Conservation (phyloP, 2,113 vertebrate genomes). For the Crocuta crocuta region DNA sequence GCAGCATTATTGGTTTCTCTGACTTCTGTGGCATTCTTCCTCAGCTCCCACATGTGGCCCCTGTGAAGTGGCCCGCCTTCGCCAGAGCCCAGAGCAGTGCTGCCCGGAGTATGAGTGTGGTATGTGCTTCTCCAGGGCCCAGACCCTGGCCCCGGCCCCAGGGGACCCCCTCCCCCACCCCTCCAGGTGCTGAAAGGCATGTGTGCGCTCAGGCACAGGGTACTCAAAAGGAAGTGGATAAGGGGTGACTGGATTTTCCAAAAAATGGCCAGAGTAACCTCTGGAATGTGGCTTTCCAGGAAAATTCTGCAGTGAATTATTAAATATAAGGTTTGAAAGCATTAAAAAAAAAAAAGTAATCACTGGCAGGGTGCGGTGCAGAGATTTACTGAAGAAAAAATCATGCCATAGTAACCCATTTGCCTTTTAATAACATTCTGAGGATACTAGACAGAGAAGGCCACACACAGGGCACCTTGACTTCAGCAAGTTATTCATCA, state of each 20-base stretch:
- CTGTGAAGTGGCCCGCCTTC: conserved; percentile 92
- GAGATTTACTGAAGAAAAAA: not conserved
- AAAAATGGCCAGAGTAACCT: not conserved
- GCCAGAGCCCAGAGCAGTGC: conserved; percentile 87
- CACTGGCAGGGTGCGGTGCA: too few relatives aligned
- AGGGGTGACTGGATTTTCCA: not conserved
- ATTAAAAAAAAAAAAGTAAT: not conserved
- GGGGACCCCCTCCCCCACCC: too few relatives aligned
- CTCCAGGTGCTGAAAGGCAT: not conserved
- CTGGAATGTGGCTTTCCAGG: not conserved
- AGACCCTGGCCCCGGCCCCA: rapidly evolving
- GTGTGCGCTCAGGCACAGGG: not conserved
- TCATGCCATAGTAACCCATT: not conserved
- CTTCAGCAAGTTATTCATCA: not conserved
- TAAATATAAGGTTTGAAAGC: not conserved
- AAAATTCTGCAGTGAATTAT: not conserved
- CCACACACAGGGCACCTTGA: not conserved
- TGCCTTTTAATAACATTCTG: not conserved
- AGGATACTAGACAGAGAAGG: not conserved
- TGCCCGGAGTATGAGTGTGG: conserved; percentile 95
- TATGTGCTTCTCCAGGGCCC: conserved; percentile 82
- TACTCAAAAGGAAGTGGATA: not conserved
- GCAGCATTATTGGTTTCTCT: rapidly evolving
- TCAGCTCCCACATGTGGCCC: conserved; percentile 91
- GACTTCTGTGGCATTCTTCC: not conserved